A percentile compares a stretch with the other conserved stretches of the same genome.
These are phyloP conservation scores for Anolis apletophallus DNA, from an alignment of 2,797 vertebrate species.

Conservation along the genomic window DNA sequence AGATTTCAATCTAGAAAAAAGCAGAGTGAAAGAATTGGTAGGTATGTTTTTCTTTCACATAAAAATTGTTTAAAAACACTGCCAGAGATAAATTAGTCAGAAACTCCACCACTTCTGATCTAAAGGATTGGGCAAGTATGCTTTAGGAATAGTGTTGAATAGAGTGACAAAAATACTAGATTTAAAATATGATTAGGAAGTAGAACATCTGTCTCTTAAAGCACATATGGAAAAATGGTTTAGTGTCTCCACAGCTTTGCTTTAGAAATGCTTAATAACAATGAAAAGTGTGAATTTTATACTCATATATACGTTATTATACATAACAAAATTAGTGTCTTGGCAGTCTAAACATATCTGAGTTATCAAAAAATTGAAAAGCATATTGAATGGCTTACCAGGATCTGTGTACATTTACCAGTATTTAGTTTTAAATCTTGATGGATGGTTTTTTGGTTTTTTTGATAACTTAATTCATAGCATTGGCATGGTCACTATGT, in stretches of 20 bases:
- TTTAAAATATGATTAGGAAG: neutral
- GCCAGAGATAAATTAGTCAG: neutral
- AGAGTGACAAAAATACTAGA: constrained; percentile 17
- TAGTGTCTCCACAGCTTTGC: neutral
- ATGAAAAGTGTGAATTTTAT: neutral
- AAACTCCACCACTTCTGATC: neutral
- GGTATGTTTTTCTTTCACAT: constrained; percentile 60
- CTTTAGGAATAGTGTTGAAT: neutral
- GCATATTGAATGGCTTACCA: neutral
- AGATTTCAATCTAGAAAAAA: constrained; percentile 93
- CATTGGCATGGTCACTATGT: neutral
- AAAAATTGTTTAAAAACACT: constrained; percentile 13
- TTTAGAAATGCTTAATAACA: neutral
- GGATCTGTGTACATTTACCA: neutral
- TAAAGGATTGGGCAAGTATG: neutral
- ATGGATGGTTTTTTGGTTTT: neutral
- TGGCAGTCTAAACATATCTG: neutral
- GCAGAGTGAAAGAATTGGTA: constrained; percentile 92
- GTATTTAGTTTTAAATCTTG: neutral
- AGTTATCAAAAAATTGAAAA: neutral
- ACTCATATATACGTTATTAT: neutral
- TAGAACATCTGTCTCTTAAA: neutral
- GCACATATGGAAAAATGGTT: neutral
- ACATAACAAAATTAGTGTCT: neutral
- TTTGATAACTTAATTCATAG: neutral